phyloP scores from a whole-genome alignment of 2,888 invertebrate species.

The Tiphia femorata region DNA sequence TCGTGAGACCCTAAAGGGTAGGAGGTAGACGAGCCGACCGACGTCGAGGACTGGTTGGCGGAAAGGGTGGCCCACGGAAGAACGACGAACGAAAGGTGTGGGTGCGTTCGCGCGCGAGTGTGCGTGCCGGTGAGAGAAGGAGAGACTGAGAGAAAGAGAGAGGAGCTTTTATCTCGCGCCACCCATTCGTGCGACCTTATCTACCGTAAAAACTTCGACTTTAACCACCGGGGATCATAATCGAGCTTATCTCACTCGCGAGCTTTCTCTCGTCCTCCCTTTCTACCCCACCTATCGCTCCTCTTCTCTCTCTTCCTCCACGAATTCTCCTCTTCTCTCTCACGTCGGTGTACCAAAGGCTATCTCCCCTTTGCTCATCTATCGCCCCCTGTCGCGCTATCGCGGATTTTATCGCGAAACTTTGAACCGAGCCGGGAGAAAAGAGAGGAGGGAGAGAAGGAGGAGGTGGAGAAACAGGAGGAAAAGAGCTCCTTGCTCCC shows the following conservation, averaged over 20 bases:
- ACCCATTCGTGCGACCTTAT: slow-evolving; percentile 58
- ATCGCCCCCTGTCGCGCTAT: slow-evolving; percentile 38
- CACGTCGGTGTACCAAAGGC: slow-evolving; percentile 42
- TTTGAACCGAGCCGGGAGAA: slow-evolving; percentile 47
- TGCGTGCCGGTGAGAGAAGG: slow-evolving; percentile 6
- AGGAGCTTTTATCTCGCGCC: slow-evolving; percentile 42
- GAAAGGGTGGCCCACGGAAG: too few relatives aligned
- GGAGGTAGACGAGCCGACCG: too few relatives aligned
- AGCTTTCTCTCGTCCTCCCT: slow-evolving; percentile 17
- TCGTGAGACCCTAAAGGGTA: slow-evolving; percentile 19
- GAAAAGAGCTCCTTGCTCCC: slow-evolving; percentile 27
- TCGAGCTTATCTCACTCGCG: slow-evolving; percentile 54
- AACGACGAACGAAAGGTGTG: too few relatives aligned
- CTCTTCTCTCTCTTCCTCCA: background rate
- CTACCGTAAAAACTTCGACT: slow-evolving; percentile 65
- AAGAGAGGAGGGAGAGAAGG: too few relatives aligned
- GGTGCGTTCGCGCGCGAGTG: background rate
- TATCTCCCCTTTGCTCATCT: slow-evolving; percentile 48
- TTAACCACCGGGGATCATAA: slow-evolving; percentile 67
- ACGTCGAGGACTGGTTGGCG: too few relatives aligned
- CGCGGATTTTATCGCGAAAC: slow-evolving; percentile 51
- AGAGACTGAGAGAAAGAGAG: slow-evolving; percentile 24
- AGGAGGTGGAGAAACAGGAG: slow-evolving; percentile 36
- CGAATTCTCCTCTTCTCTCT: slow-evolving; percentile 11
- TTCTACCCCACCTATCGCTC: slow-evolving; percentile 12